Evolutionary conservation across 2,888 invertebrate species (phyloP).

Genomic region (Pyrrhosoma nymphula): DNA sequence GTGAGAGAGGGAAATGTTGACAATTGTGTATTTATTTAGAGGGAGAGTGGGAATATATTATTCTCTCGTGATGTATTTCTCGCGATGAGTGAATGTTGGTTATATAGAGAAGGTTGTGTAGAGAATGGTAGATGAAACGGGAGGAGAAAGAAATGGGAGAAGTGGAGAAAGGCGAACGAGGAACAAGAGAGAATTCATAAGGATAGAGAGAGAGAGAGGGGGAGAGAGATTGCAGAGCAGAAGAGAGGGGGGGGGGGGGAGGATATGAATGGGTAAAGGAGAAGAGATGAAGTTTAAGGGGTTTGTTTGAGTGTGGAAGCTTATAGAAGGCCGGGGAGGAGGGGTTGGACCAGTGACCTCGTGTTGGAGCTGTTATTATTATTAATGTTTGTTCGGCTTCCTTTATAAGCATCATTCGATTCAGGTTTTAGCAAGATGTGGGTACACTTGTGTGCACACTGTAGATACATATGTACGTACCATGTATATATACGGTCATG

Average conservation of each 20-base stretch:
- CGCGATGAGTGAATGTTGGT: no score
- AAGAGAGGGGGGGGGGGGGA: not conserved
- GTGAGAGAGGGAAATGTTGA: no score
- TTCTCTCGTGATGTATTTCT: no score
- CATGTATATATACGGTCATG: not conserved
- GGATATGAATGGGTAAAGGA: not conserved
- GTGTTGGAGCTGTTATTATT: not conserved
- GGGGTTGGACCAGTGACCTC: slow-evolving; percentile 1
- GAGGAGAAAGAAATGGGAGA: no score
- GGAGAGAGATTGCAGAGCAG: no score
- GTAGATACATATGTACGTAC: no score
- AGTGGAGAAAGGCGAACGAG: not conserved
- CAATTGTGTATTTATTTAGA: no score
- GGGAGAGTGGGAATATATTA: no score
- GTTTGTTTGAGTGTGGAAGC: not conserved
- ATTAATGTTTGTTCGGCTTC: slow-evolving; percentile 11
- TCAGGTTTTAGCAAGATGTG: not conserved
- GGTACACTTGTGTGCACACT: not conserved
- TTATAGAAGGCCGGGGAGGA: not conserved
- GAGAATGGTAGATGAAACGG: no score
- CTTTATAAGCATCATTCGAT: slow-evolving; percentile 18
- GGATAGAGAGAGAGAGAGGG: no score
- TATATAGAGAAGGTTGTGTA: no score
- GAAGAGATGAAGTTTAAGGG: not conserved
- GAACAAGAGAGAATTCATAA: no score